Conservation (phyloP, 92 coral and sea anemone species). For the Zoanthus gigantus region DNA sequence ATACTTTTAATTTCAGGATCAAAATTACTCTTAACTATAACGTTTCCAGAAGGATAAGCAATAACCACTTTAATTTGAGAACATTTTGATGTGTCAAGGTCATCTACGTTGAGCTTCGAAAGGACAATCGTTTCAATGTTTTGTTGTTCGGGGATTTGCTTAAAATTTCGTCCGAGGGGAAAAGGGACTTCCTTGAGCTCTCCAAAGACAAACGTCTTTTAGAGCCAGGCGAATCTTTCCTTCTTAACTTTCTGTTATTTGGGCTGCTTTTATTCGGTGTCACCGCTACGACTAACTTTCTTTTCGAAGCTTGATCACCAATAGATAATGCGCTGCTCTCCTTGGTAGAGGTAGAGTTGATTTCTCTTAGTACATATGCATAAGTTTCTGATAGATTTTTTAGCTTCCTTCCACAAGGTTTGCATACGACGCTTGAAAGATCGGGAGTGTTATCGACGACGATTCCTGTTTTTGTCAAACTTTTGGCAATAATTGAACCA, state of each 20-base stretch:
- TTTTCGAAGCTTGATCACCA: background rate
- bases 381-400: background rate
- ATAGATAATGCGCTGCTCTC: background rate
- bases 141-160: too few species aligned
- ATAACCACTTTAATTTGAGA: too few species aligned
- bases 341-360: background rate
- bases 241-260: background rate
- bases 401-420: background rate
- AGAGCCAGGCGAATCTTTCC: background rate
- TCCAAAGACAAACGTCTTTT: background rate
- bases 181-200: background rate
- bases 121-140: too few species aligned
- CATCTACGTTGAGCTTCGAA: too few species aligned
- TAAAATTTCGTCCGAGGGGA: background rate
- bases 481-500: background rate
- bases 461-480: background rate
- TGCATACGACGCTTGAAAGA: background rate
- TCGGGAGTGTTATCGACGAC: background rate
- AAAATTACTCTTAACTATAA: too few species aligned
- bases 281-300: background rate
- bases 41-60: too few species aligned
- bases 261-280: conserved; percentile 1
- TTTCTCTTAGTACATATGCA: background rate
- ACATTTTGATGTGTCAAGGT: too few species aligned
- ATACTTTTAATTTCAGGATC: too few species aligned